These are phyloP conservation scores for Notarius quadriscutis DNA, from an alignment of 2,113 vertebrate genomes.

Conservation along the genomic window DNA sequence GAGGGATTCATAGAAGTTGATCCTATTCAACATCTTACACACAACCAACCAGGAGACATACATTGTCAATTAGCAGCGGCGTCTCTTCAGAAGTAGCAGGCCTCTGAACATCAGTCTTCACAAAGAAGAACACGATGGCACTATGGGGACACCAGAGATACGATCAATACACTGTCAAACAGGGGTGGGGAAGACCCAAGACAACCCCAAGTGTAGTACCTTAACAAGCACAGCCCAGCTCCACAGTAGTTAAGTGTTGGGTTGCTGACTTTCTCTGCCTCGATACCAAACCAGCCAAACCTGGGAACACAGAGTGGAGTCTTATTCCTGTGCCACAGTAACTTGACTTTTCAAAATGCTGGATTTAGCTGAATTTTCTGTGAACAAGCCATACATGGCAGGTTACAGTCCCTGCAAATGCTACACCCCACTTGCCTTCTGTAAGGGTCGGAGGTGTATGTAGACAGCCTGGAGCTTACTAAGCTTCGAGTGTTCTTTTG, in stretches of 20 bases:
- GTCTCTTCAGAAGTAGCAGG: conserved; percentile 63
- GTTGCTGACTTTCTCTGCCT: conserved; percentile 75
- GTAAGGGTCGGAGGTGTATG: neutral
- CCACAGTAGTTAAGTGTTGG: conserved; percentile 79
- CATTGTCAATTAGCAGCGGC: conserved; percentile 70
- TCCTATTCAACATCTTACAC: neutral
- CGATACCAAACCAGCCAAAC: conserved; percentile 85
- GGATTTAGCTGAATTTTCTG: neutral
- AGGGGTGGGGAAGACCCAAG: too few species aligned
- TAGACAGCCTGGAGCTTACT: neutral
- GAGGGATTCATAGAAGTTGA: neutral
- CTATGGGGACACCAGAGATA: conserved; percentile 67
- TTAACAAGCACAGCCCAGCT: conserved; percentile 76
- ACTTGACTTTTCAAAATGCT: neutral
- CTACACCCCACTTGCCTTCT: neutral
- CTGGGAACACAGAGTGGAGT: conserved; percentile 56
- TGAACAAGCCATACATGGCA: neutral
- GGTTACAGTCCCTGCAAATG: neutral
- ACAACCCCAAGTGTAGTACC: conserved; percentile 63
- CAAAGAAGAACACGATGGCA: conserved; percentile 81
- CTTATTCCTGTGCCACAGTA: neutral
- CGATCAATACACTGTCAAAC: neutral
- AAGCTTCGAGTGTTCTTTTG: neutral
- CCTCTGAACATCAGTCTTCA: conserved; percentile 78
- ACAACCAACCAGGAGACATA: conserved; percentile 60